These are phyloP conservation scores for Malurus alboscapulatus DNA, from an alignment of 2,113 vertebrate species.

Conservation along the genomic window DNA sequence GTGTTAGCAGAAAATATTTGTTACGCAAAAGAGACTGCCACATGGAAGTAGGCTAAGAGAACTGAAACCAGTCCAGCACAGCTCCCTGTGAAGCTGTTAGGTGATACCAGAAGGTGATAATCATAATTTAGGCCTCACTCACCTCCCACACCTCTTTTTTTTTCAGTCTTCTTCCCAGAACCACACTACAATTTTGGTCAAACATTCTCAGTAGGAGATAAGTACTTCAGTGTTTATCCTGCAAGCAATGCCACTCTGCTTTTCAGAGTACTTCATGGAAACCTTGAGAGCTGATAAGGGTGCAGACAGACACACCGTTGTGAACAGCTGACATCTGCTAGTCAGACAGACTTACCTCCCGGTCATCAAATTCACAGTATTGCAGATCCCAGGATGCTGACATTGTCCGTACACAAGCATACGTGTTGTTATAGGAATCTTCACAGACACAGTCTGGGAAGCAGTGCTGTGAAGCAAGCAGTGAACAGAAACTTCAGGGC, in stretches of 20 bases:
- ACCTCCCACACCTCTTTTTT: neutral
- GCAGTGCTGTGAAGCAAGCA: conserved; percentile 81
- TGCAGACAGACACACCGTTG: neutral
- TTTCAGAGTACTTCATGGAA: neutral
- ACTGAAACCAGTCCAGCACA: neutral
- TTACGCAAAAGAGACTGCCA: neutral
- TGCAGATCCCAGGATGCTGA: conserved; percentile 84
- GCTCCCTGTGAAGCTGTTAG: neutral
- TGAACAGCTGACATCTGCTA: neutral
- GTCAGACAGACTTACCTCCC: conserved; percentile 79
- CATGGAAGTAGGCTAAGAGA: neutral
- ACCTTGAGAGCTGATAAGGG: conserved; percentile 1
- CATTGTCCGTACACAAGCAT: conserved; percentile 91
- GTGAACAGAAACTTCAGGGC: neutral
- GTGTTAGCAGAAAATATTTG: neutral
- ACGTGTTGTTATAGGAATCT: conserved; percentile 95
- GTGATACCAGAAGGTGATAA: neutral
- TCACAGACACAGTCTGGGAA: conserved; percentile 99
- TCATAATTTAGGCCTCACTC: neutral
- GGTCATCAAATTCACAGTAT: conserved; percentile 97
- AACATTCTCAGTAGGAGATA: neutral
- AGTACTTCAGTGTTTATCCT: conserved; percentile 8
- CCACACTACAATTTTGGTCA: neutral
- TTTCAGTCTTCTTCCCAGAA: neutral
- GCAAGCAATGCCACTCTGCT: neutral